Conservation (phyloP, 2,113 vertebrate species). For the Notothenia coriiceps region DNA sequence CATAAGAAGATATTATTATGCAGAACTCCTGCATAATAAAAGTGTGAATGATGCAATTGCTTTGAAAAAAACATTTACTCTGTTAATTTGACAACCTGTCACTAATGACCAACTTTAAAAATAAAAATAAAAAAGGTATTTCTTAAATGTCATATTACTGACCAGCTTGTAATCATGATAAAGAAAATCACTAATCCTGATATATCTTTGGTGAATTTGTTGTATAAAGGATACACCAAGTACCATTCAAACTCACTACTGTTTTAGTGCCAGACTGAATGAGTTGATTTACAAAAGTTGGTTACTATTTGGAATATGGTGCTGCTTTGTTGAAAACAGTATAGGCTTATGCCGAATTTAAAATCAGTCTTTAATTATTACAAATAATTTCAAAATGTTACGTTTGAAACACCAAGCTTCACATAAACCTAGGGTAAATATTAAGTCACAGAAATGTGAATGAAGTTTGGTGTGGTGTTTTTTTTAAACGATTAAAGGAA, state of each 20-base stretch:
- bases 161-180: neutral
- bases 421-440: neutral
- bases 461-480: constrained; percentile 16
- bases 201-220: neutral
- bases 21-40: neutral
- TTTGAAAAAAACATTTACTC: too few species aligned
- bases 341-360: constrained; percentile 15
- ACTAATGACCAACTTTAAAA: neutral
- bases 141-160: neutral
- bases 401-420: rapidly evolving
- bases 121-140: neutral
- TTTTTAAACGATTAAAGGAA: neutral
- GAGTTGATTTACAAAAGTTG: neutral
- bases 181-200: neutral
- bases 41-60: neutral
- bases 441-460: constrained; percentile 7
- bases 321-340: neutral
- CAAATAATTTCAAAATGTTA: neutral
- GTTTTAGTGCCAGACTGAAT: neutral
- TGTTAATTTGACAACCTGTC: neutral
- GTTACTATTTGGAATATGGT: neutral
- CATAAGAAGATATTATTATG: constrained; percentile 13
- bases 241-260: neutral
- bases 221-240: neutral
- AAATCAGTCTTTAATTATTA: neutral